phyloP scores from a whole-genome alignment of 2,888 invertebrate genomes.

The Chalcosyrphus nemorum region DNA sequence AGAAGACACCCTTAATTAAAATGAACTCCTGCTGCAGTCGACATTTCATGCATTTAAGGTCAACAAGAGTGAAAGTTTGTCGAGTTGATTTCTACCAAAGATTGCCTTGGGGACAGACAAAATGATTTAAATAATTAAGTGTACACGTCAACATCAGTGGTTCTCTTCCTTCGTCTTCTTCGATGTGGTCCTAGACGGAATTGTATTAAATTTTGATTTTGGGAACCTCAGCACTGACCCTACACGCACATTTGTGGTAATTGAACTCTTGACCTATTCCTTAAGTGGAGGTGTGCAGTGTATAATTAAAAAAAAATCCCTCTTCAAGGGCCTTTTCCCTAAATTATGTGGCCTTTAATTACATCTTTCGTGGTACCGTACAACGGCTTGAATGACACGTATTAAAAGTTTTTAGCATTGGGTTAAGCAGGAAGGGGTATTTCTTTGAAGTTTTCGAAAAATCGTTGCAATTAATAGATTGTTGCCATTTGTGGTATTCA shows the following conservation, averaged over 20 bases:
- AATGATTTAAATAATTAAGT: conserved; percentile 63
- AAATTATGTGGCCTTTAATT: too few relatives aligned
- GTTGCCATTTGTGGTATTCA: too few relatives aligned
- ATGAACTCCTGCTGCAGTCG: conserved; percentile 44
- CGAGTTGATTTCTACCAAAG: conserved; percentile 30
- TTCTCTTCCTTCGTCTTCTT: conserved; percentile 74
- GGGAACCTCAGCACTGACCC: background rate
- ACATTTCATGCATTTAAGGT: conserved; percentile 37
- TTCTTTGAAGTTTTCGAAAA: too few relatives aligned
- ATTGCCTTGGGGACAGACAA: conserved; percentile 41
- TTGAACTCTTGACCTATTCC: conserved; percentile 13
- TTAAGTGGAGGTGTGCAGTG: background rate
- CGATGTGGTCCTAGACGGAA: conserved; percentile 72
- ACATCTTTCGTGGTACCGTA: too few relatives aligned
- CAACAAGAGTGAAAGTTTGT: conserved; percentile 35
- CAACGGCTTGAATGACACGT: too few relatives aligned
- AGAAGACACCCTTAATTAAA: conserved; percentile 58
- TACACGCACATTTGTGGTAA: background rate
- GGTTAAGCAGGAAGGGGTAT: too few relatives aligned
- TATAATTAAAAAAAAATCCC: conserved; percentile 4
- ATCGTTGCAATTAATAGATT: too few relatives aligned
- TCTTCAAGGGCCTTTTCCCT: too few relatives aligned
- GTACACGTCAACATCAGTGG: background rate
- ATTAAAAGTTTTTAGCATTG: too few relatives aligned
- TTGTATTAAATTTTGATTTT: conserved; percentile 64